Percentiles rank a stretch among this genome's conserved stretches.
phyloP scores from a whole-genome alignment of 2,888 invertebrate genomes.

The Ormyrus labotus region DNA sequence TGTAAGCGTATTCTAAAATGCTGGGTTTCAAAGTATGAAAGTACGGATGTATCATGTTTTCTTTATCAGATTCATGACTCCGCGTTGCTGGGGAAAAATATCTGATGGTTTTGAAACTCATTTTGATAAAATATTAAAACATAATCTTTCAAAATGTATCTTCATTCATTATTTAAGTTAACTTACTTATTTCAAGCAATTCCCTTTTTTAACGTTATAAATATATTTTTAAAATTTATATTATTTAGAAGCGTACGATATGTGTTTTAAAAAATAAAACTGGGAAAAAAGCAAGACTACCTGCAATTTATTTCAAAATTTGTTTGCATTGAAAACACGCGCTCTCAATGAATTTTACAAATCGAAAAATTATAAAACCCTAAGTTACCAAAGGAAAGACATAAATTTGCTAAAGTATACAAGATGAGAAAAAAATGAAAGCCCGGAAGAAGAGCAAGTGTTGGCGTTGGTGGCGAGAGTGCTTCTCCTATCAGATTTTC shows the following conservation, averaged over 20 bases:
- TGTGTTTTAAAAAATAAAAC: too few species aligned
- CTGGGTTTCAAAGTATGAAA: neutral
- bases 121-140: slow-evolving; percentile 6
- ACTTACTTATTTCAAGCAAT: too few species aligned
- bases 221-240: too few species aligned
- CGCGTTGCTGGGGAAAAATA: slow-evolving; percentile 13
- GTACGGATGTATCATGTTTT: slow-evolving; percentile 29
- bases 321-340: too few species aligned
- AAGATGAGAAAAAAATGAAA: slow-evolving; percentile 11
- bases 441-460: neutral
- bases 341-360: neutral
- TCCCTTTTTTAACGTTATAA: too few species aligned
- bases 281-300: too few species aligned
- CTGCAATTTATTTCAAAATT: too few species aligned
- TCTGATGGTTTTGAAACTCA: slow-evolving; percentile 7
- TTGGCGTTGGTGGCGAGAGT: neutral
- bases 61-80: slow-evolving; percentile 39
- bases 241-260: too few species aligned
- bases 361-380: slow-evolving; percentile 42
- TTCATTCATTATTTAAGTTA: too few species aligned
- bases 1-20: neutral
- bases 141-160: neutral
- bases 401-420: slow-evolving; percentile 23
- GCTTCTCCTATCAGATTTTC: slow-evolving; percentile 38
- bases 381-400: slow-evolving; percentile 19